Conservation (phyloP, 2,113 vertebrate species). For the Thymallus thymallus region DNA sequence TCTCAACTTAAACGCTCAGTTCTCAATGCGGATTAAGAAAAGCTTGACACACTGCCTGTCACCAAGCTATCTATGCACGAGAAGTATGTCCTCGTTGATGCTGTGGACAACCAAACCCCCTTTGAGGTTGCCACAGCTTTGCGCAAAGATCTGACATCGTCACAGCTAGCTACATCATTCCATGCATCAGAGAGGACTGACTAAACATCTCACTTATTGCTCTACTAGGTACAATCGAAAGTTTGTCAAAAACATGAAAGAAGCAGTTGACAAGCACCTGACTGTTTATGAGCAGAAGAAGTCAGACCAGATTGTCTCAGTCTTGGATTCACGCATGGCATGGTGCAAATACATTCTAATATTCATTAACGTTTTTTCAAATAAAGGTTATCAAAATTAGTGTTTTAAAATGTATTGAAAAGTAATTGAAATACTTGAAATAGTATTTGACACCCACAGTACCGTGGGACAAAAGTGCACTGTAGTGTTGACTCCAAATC, state of each 20-base stretch:
- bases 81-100: background rate
- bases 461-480: constrained; percentile 32
- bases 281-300: background rate
- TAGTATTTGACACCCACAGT: background rate
- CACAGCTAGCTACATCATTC: constrained; percentile 6
- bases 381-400: too few relatives aligned
- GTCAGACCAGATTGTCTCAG: background rate
- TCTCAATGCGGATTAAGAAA: background rate
- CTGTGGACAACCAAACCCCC: background rate
- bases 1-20: background rate
- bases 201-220: background rate
- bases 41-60: too few relatives aligned
- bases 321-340: background rate
- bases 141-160: background rate
- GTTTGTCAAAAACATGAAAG: background rate
- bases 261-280: background rate
- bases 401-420: too few relatives aligned
- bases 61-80: too few relatives aligned
- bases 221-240: background rate
- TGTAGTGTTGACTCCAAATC: constrained; percentile 50
- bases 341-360: background rate
- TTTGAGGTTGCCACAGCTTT: background rate
- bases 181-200: constrained; percentile 3
- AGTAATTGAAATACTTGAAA: too few relatives aligned
- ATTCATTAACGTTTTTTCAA: too few relatives aligned